A percentile compares a stretch with the other conserved stretches of the same genome.
Evolutionary conservation across 2,113 vertebrate genomes (phyloP).

Genomic region (Clarias batrachus): DNA sequence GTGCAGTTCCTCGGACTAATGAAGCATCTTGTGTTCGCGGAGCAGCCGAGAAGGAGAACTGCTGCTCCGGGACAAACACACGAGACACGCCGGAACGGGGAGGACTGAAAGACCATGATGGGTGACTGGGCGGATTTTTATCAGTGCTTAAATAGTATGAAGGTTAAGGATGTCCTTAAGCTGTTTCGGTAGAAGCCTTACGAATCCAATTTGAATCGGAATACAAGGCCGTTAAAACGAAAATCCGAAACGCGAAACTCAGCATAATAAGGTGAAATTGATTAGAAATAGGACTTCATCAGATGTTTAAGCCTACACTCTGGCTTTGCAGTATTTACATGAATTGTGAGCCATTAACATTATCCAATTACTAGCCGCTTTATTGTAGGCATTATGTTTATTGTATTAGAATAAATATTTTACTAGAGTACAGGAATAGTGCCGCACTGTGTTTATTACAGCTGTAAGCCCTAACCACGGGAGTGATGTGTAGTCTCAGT

Average conservation of each 20-base stretch:
- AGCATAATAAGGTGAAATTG: neutral
- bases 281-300: neutral
- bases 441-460: neutral
- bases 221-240: conserved; percentile 1
- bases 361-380: neutral
- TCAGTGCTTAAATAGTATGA: conserved; percentile 2
- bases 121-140: conserved; percentile 4
- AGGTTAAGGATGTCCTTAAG: conserved; percentile 11
- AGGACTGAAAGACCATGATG: neutral
- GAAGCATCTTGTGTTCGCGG: conserved; percentile 67
- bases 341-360: neutral
- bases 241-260: neutral
- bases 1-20: conserved; percentile 68
- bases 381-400: neutral
- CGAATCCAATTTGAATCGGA: neutral
- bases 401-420: conserved; percentile 12
- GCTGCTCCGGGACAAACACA: conserved; percentile 33
- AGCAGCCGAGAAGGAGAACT: conserved; percentile 40
- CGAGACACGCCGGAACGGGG: neutral
- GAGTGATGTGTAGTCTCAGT: neutral
- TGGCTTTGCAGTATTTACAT: neutral
- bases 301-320: neutral
- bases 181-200: neutral
- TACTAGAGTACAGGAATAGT: neutral
- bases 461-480: neutral